These are phyloP conservation scores for Anhinga rufa DNA, from an alignment of 2,113 vertebrate genomes.

Conservation along the genomic window DNA sequence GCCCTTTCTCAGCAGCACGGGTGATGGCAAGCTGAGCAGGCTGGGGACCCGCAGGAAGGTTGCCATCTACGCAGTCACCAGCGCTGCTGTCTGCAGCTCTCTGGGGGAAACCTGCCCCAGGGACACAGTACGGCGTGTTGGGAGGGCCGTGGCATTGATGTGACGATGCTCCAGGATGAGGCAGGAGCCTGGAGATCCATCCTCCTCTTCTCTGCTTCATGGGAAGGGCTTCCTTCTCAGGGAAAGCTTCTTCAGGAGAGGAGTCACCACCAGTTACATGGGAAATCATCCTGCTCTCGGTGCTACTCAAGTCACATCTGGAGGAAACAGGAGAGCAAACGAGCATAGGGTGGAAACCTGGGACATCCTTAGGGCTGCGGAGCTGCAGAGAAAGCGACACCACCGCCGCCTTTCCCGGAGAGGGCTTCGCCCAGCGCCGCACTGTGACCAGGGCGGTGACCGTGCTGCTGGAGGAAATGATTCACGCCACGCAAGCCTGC, in stretches of 20 bases:
- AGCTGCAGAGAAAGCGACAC: background rate
- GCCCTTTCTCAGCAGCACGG: rapidly evolving
- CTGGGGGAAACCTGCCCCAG: background rate
- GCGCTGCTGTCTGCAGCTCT: background rate
- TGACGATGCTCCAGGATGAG: background rate
- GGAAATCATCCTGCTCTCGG: background rate
- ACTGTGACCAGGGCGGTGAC: rapidly evolving
- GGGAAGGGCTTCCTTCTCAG: conserved; percentile 4
- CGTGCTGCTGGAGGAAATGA: background rate
- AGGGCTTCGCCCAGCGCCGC: background rate
- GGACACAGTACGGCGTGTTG: background rate
- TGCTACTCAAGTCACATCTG: background rate
- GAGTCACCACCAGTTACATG: rapidly evolving
- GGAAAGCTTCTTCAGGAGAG: background rate
- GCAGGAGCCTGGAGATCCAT: background rate
- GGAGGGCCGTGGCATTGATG: background rate
- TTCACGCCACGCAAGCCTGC: rapidly evolving
- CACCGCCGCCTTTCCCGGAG: background rate
- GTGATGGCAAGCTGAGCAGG: background rate
- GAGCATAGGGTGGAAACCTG: background rate
- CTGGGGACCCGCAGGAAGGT: background rate
- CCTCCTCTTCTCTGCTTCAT: background rate
- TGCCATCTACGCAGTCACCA: background rate
- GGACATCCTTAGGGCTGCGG: background rate
- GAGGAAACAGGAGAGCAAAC: background rate